A percentile compares a stretch with the other conserved stretches of the same genome.
phyloP scores from a whole-genome alignment of 2,888 invertebrate genomes.

The Formica aserva region DNA sequence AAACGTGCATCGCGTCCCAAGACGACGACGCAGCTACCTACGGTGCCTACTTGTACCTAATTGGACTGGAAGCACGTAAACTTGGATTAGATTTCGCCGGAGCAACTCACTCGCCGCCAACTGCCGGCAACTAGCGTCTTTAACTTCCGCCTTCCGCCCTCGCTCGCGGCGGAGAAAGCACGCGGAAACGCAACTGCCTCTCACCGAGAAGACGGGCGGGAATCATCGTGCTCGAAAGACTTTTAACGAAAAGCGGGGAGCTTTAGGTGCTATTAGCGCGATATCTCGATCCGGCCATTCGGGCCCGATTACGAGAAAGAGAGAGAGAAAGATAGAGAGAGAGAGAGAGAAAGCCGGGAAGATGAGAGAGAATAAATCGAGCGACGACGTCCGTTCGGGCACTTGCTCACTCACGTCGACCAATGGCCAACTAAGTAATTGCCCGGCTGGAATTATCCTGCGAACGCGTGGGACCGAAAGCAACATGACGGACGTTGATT shows the following conservation, averaged over 20 bases:
- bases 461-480: constrained; percentile 52
- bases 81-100: constrained; percentile 59
- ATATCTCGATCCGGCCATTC: constrained; percentile 46
- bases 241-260: constrained; percentile 36
- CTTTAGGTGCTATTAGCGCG: constrained; percentile 48
- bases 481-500: constrained; percentile 45
- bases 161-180: constrained; percentile 19
- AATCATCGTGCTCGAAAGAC: constrained; percentile 45
- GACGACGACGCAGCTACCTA: constrained; percentile 48
- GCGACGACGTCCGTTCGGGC: constrained; percentile 38
- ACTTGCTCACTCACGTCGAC: constrained; percentile 36
- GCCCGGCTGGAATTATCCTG: constrained; percentile 51
- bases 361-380: constrained; percentile 20
- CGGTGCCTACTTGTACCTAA: constrained; percentile 61
- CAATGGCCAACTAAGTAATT: constrained; percentile 49
- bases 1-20: constrained; percentile 54
- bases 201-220: not conserved
- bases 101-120: constrained; percentile 54
- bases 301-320: constrained; percentile 13
- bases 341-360: no score
- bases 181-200: constrained; percentile 34
- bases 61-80: constrained; percentile 62
- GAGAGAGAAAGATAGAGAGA: not conserved
- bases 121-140: constrained; percentile 59
- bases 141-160: constrained; percentile 42